Evolutionary conservation across 2,113 vertebrate genomes (phyloP), one percentile per base, ranked within the genome.

Genomic region (Malaclemys terrapin): DNA sequence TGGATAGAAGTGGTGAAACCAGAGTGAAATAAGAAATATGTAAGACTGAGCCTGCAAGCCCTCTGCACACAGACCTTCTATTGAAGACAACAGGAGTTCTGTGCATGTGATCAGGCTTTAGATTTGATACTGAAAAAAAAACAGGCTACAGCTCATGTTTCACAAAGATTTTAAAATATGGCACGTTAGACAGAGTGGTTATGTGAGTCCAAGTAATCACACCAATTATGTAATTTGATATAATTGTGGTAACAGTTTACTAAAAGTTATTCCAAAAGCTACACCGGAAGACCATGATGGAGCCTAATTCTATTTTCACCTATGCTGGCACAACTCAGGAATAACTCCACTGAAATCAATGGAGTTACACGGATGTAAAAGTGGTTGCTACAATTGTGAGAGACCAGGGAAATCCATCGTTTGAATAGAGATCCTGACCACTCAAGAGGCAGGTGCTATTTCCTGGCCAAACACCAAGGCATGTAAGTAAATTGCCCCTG

Each of bases 211-310:
- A 96, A 97, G 93, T 96, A 97, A 97, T 87, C 87, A 90, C 95
- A 94, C 96, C 96, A 81, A 95, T 97, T 97, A 95, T 91, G 97
- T 98, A 97, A 98, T 97, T 98, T 97, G 96, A 95, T 96, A 82
- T 90, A 97, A 97, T 91, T 89, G 93, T 82, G 92, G 97, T 93
- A 89, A 94, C 80, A 72, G 84, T 95, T 91, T 93, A 91, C 95
- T 89, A 91, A 91, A 93, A 89, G 96, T 97, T 98, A 97, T 97
- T 98, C 96, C 97, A 97, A 97, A 95, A 97, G 94, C 94, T 95
- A 94, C 94, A 95, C 91, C 96, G 96, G 97, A 97, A 97, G 96
- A 95, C 97, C 96, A 95, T 98, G 97, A 97, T 97, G 97, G 97
- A 96, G 91, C 79, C 82, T 92, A 96, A 94, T 89, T 92, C 85